These are phyloP conservation scores for Euclidia mi DNA, from an alignment of 2,888 invertebrate species.

Conservation along the genomic window DNA sequence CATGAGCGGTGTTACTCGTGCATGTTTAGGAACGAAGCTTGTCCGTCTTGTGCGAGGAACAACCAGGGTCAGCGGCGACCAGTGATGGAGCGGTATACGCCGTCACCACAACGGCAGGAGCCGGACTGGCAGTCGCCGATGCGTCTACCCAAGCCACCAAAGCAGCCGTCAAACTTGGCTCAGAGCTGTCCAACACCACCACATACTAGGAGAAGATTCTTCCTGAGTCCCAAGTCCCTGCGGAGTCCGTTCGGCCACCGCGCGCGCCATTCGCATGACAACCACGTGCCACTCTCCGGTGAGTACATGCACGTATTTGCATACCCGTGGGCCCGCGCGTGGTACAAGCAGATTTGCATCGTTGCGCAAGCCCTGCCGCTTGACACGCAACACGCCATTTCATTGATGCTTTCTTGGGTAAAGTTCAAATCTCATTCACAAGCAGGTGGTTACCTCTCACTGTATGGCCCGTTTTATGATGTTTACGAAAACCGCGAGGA, in stretches of 20 bases:
- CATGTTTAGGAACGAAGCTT: constrained; percentile 97
- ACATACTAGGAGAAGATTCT: constrained; percentile 93
- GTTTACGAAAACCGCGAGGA: constrained; percentile 68
- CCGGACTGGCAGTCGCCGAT: constrained; percentile 87
- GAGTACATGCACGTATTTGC: constrained; percentile 69
- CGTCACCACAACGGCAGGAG: constrained; percentile 83
- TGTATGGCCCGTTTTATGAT: constrained; percentile 62
- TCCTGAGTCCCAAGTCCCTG: constrained; percentile 94
- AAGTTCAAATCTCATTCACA: constrained; percentile 76
- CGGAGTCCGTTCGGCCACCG: constrained; percentile 93
- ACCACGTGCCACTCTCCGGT: constrained; percentile 93
- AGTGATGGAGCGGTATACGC: constrained; percentile 84
- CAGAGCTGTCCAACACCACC: constrained; percentile 96
- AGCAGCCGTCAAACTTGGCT: constrained; percentile 87
- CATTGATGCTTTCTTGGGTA: constrained; percentile 76
- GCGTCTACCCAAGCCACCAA: constrained; percentile 91
- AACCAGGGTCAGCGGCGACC: constrained; percentile 77
- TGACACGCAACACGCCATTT: constrained; percentile 67
- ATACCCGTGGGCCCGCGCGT: constrained; percentile 57
- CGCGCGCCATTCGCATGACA: constrained; percentile 87
- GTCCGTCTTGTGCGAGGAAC: constrained; percentile 94
- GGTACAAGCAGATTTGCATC: constrained; percentile 73
- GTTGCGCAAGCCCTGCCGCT: constrained; percentile 65
- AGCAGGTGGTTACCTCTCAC: constrained; percentile 64
- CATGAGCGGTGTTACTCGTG: constrained; percentile 99